Evolutionary conservation across 2,797 vertebrate genomes (phyloP), one percentile per base, ranked within the genome.

Genomic region (Coracias cyanogaster): DNA sequence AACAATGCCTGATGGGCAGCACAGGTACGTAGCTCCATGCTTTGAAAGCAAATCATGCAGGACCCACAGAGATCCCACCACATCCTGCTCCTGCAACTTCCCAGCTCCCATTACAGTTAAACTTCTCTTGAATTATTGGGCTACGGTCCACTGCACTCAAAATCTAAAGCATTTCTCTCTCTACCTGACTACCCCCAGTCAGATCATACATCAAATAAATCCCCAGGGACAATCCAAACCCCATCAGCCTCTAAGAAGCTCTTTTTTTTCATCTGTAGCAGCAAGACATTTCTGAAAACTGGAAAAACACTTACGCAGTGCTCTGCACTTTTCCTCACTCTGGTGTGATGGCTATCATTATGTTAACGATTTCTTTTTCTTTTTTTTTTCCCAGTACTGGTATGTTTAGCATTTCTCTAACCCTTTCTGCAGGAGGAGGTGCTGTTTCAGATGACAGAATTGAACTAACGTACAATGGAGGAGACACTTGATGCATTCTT

Each of bases 151-250:
- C 51, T 57, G 73, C 2, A 1, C 64, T 70, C 41, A 24, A 35
- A 77, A 91, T 66, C 73, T 35, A 21, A 90, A 86, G 18, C 3
- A 6, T 45, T 86, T 62, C 73, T 82, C 73, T 82, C 62, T 61
- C 84, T 61, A 45, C 90, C 77, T 81, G 93, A 71, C 71, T 67
- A 46, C 37, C 85, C 57, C 39, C 39, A 15, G 71, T 39, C 92
- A 94, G 67, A 91, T 86, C 73, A 65, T 37, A 66, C 64, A 86
- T 77, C 93, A 97, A 35, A 85, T 9, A 78, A 90, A 93, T 81
- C 84, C 64, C 79, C 37, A 60, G 79, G 94, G 45, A 91, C 72
- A 92, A 65, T 35, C 29, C 49, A 54, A 92, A 91, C 49, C 58
- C 45, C 76, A 58, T 64, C 86, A 69, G 9, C 55, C 33, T 93